Evolutionary conservation across 1,140 invertebrate genomes (phyloP), one percentile per base, ranked within the genome.

Genomic region (Hypothenemus hampei): DNA sequence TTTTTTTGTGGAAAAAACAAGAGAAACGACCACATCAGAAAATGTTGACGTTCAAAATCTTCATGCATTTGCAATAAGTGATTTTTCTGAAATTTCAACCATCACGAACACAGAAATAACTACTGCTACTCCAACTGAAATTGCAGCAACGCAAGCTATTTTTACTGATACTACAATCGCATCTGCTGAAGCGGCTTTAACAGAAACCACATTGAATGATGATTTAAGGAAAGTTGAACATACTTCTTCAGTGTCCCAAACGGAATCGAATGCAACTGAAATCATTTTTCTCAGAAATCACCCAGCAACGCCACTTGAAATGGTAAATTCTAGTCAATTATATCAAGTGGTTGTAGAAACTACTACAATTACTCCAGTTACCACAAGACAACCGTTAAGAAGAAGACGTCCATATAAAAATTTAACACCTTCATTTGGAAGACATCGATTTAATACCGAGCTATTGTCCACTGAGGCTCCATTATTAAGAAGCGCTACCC

Each of bases 401-500:
- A 48, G 44, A 43, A 55, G 55, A 52, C 58, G 39, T 24, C 49
- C 49, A 35, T 13, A 37, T 18, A 10, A 19, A 15, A 45, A 44
- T 40, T 23, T 35, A 15, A 53, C 54, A 29, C 47, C 19, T 16
- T 23, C 31, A 3, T 46, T 44, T 39, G 44, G 53, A 8, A 60
- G 60, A 41, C 62, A 64, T 47, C 51, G 62, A 46, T 64, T 64
- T 39, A 59, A 59, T 52, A 62, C 57, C 21, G 60, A 62, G 19
- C 13, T 52, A 10, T 54, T 48, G 8, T 60, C 49, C 2, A 46
- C 68, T 8, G 67, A 68, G 29, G 56, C 65, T n/a, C 59, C 66
- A 7, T 37, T 69, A 7, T 43, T 52, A n/a, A 63, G 60, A 62
- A 69, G 66, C 56, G 68, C 60, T 18, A 63, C 63, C 43, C 69